A percentile compares a stretch with the other conserved stretches of the same genome.
phyloP scores from a whole-genome alignment of 1,140 invertebrate species.

The Hesperophylax magnus region DNA sequence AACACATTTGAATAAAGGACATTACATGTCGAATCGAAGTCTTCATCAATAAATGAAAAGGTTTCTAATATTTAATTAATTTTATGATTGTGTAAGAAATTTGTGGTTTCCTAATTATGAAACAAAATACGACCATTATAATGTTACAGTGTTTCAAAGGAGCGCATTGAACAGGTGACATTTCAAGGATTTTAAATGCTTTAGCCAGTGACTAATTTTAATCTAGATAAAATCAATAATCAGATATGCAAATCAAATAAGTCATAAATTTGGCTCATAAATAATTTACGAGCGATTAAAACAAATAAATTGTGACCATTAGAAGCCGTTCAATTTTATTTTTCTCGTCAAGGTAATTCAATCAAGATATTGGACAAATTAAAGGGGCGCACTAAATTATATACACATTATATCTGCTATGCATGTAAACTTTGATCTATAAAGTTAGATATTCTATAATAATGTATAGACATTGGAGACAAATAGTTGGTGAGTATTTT shows the following conservation, averaged over 20 bases:
- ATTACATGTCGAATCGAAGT: not conserved
- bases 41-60: not conserved
- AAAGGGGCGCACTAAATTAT: not conserved
- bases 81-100: not conserved
- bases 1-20: not conserved
- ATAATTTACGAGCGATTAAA: not conserved
- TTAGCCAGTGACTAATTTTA: not conserved
- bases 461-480: too few species aligned
- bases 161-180: not conserved
- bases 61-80: not conserved
- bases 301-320: not conserved
- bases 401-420: not conserved
- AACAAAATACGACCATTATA: not conserved
- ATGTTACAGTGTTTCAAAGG: not conserved
- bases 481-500: too few species aligned
- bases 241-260: not conserved
- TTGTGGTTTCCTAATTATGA: not conserved
- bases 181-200: conserved; percentile 14
- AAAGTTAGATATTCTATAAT: too few species aligned
- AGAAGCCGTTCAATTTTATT: not conserved
- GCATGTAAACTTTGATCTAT: not conserved
- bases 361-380: not conserved
- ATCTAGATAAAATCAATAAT: conserved; percentile 24
- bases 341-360: not conserved
- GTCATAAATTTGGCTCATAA: not conserved